phyloP scores from a whole-genome alignment of 2,797 vertebrate genomes.

The Poeciliopsis presidionis region DNA sequence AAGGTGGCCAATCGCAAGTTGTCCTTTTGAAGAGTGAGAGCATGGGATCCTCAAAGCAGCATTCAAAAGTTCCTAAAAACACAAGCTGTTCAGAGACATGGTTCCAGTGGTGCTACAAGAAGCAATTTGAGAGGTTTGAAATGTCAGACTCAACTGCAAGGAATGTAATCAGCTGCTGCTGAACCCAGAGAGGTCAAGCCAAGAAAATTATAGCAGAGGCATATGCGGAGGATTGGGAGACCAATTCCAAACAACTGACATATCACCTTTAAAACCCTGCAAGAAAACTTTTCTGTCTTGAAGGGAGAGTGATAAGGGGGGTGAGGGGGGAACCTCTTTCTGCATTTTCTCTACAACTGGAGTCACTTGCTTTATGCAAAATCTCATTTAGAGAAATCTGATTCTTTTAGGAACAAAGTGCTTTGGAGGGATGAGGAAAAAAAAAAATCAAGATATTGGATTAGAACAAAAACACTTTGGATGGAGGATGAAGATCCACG shows the following conservation, averaged over 20 bases:
- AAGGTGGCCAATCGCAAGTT: background rate
- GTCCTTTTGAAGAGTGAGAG: slow-evolving; percentile 1
- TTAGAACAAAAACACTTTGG: background rate
- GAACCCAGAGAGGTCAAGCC: too few relatives aligned
- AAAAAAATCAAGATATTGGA: background rate
- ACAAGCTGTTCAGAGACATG: background rate
- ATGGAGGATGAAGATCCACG: background rate
- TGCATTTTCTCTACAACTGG: background rate
- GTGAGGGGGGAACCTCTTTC: background rate
- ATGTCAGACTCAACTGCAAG: background rate
- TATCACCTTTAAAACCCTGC: background rate
- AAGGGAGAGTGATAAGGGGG: background rate
- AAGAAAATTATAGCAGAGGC: background rate
- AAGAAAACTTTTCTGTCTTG: background rate
- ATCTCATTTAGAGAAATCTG: background rate
- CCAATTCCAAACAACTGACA: background rate
- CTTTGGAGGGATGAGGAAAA: background rate
- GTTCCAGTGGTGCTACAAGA: background rate
- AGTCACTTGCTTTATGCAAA: background rate
- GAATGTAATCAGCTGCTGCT: background rate
- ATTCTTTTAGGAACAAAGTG: slow-evolving; percentile 7
- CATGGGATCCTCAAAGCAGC: slow-evolving; percentile 3
- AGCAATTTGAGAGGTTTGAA: background rate
- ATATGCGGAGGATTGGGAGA: background rate
- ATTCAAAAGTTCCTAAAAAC: slow-evolving; percentile 3